A percentile compares a stretch with the other conserved stretches of the same genome.
Evolutionary conservation across 2,113 vertebrate species (phyloP).

Genomic region (Castor canadensis): DNA sequence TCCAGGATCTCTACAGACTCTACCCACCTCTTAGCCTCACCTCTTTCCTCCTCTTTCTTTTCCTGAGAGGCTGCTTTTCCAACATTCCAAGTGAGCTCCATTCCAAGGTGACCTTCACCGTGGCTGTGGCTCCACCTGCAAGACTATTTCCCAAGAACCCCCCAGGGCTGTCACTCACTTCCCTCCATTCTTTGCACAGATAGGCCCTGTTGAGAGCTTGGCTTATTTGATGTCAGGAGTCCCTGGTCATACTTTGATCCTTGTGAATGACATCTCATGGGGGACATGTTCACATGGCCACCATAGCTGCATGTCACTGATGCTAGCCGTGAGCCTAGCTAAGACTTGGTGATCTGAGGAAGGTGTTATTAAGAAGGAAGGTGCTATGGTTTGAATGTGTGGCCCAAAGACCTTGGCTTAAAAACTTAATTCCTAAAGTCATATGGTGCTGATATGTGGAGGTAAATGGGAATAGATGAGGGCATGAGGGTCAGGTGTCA

Average conservation of each 20-base stretch:
- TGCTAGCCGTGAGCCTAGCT: too few relatives aligned
- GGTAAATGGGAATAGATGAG: neutral
- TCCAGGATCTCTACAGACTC: too few relatives aligned
- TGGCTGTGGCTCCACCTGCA: too few relatives aligned
- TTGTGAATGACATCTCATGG: too few relatives aligned
- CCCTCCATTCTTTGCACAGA: fast-evolving
- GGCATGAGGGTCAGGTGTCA: neutral
- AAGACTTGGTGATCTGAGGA: neutral
- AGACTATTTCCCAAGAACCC: neutral
- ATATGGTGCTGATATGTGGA: neutral
- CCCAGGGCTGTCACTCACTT: fast-evolving
- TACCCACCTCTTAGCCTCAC: too few relatives aligned
- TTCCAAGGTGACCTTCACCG: neutral
- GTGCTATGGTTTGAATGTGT: neutral
- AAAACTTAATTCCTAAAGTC: neutral
- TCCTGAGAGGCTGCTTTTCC: neutral
- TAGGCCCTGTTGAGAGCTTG: too few relatives aligned
- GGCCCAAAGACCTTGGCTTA: neutral
- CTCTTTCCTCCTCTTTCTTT: neutral
- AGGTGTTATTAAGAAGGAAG: neutral
- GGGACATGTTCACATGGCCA: fast-evolving
- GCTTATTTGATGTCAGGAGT: neutral
- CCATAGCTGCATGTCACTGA: neutral
- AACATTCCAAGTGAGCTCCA: neutral
- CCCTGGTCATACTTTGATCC: neutral